A percentile compares a stretch with the other conserved stretches of the same genome.
Conservation (phyloP, 2,888 invertebrate species). For the Archips xylosteana region DNA sequence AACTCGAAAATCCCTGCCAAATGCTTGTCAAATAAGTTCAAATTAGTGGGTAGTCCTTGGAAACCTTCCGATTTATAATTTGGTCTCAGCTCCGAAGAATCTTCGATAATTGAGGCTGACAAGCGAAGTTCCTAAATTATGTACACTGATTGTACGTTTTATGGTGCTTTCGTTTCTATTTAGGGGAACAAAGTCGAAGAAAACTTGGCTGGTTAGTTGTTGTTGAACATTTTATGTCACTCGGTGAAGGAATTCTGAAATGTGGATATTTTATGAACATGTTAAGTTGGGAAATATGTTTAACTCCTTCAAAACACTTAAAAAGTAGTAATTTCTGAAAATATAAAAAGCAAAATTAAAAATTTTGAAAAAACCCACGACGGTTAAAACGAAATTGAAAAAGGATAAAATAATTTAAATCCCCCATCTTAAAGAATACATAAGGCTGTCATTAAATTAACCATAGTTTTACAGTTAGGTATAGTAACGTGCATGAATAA, state of each 20-base stretch:
- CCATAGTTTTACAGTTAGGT: no score
- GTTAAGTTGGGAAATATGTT: no score
- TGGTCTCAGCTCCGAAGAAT: constrained; percentile 33
- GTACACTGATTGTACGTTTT: constrained; percentile 23
- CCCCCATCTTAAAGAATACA: no score
- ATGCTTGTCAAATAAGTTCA: constrained; percentile 44
- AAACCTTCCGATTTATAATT: constrained; percentile 44
- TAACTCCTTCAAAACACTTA: not conserved
- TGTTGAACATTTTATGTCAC: not conserved
- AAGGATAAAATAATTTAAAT: no score
- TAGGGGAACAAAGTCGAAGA: not conserved
- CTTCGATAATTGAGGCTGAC: constrained; percentile 43
- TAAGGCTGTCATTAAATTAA: no score
- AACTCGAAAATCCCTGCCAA: constrained; percentile 38
- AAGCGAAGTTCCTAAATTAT: constrained; percentile 29
- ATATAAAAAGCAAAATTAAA: no score
- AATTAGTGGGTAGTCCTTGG: constrained; percentile 40
- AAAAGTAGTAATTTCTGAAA: no score
- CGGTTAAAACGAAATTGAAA: no score
- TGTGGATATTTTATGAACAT: not conserved
- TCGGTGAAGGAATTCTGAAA: not conserved
- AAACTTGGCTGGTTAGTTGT: constrained; percentile 7
- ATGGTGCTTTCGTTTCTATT: constrained; percentile 15
- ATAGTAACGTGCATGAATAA: no score
- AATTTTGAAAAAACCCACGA: no score